Evolutionary conservation across 2,888 invertebrate species (phyloP).

Genomic region (Subacronicta megacephala): DNA sequence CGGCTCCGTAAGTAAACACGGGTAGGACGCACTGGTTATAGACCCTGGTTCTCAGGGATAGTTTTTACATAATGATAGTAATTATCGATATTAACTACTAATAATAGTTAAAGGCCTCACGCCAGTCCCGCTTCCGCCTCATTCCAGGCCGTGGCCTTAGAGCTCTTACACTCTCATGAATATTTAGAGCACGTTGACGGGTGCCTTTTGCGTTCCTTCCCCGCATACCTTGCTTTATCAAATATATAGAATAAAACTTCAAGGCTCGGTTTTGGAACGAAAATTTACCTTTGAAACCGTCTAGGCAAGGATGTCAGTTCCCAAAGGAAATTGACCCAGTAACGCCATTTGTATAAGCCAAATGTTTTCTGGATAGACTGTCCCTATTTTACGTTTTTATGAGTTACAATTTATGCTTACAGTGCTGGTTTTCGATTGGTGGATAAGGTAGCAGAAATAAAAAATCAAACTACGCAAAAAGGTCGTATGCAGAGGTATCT

Average conservation of each 20-base stretch:
- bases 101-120: neutral
- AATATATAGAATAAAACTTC: conserved; percentile 52
- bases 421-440: neutral
- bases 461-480: too few relatives aligned
- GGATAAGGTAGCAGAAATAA: neutral
- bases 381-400: neutral
- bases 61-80: too few relatives aligned
- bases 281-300: conserved; percentile 36
- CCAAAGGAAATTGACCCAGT: conserved; percentile 30
- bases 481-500: too few relatives aligned
- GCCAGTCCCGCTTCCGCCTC: conserved; percentile 12
- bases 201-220: conserved; percentile 42
- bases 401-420: neutral
- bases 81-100: too few relatives aligned
- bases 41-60: too few relatives aligned
- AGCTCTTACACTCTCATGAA: conserved; percentile 54
- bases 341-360: conserved; percentile 13
- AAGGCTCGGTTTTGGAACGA: conserved; percentile 32
- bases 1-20: too few relatives aligned
- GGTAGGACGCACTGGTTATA: too few relatives aligned
- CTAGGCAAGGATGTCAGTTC: conserved; percentile 17
- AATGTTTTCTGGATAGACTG: conserved; percentile 10
- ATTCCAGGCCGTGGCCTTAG: conserved; percentile 7
- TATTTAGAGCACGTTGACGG: conserved; percentile 61
- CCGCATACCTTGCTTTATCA: conserved; percentile 53